phyloP scores from a whole-genome alignment of 2,888 invertebrate species.

The Magallana nippona region DNA sequence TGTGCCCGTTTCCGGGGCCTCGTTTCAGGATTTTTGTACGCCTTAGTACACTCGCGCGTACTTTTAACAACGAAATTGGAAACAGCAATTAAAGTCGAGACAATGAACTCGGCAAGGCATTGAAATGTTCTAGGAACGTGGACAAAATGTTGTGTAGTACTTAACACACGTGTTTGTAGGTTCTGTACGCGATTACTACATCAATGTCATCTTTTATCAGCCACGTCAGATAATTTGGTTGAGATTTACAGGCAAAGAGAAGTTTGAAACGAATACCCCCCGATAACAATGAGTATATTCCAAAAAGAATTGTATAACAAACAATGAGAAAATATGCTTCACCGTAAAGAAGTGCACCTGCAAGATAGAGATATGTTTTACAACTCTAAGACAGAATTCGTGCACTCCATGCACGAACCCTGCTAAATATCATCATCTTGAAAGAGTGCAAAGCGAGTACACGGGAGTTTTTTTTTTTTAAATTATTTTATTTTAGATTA shows the following conservation, averaged over 20 bases:
- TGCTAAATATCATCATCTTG: conserved; percentile 1
- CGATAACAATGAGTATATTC: not conserved
- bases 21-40: too few relatives aligned
- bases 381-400: not conserved
- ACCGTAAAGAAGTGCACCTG: not conserved
- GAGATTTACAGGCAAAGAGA: not conserved
- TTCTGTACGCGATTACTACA: too few relatives aligned
- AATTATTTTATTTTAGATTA: not conserved
- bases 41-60: too few relatives aligned
- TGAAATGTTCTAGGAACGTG: too few relatives aligned
- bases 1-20: too few relatives aligned
- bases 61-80: too few relatives aligned
- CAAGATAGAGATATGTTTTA: not conserved
- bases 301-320: not conserved
- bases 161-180: too few relatives aligned
- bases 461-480: not conserved
- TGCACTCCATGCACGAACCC: not conserved
- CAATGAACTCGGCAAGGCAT: too few relatives aligned
- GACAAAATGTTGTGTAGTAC: too few relatives aligned
- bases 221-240: not conserved
- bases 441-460: conserved; percentile 5
- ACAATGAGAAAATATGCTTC: not conserved
- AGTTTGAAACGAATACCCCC: not conserved
- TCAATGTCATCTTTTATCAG: not conserved
- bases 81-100: too few relatives aligned